phyloP scores from a whole-genome alignment of 2,797 vertebrate genomes.

The Tokudaia muenninki region DNA sequence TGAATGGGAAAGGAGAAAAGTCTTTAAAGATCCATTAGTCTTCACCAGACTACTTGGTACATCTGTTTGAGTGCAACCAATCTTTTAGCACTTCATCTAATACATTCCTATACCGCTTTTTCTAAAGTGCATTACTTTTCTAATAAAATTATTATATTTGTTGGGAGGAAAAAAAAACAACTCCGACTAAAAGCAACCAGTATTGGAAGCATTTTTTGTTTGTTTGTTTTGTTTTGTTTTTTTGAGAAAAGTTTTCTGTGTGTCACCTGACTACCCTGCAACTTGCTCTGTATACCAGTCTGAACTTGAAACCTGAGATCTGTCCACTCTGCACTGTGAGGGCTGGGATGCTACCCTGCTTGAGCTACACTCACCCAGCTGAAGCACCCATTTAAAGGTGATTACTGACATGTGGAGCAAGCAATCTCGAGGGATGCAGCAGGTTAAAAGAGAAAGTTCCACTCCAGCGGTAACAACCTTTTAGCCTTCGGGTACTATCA shows the following conservation, averaged over 20 bases:
- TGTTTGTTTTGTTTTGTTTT: neutral
- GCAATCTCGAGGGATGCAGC: neutral
- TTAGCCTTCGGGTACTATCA: neutral
- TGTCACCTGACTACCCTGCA: neutral
- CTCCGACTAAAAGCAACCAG: neutral
- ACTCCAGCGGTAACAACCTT: neutral
- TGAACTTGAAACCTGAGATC: neutral
- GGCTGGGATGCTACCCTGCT: neutral
- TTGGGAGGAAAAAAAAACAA: neutral
- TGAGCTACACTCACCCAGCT: neutral
- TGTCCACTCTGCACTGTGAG: neutral
- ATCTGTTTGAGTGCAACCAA: slow-evolving; percentile 31
- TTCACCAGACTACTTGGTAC: slow-evolving; percentile 68
- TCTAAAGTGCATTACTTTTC: slow-evolving; percentile 52
- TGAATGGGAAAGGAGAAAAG: slow-evolving; percentile 78
- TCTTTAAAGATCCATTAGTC: slow-evolving; percentile 62
- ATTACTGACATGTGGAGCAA: neutral
- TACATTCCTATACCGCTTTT: slow-evolving; percentile 53
- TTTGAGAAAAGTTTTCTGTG: neutral
- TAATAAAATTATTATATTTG: slow-evolving; percentile 23
- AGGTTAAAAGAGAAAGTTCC: neutral
- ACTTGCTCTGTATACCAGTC: neutral
- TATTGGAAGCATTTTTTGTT: neutral
- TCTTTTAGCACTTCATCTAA: neutral
- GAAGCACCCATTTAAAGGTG: neutral